Conservation (phyloP, 2,888 invertebrate genomes). For the Aricia artaxerxes region DNA sequence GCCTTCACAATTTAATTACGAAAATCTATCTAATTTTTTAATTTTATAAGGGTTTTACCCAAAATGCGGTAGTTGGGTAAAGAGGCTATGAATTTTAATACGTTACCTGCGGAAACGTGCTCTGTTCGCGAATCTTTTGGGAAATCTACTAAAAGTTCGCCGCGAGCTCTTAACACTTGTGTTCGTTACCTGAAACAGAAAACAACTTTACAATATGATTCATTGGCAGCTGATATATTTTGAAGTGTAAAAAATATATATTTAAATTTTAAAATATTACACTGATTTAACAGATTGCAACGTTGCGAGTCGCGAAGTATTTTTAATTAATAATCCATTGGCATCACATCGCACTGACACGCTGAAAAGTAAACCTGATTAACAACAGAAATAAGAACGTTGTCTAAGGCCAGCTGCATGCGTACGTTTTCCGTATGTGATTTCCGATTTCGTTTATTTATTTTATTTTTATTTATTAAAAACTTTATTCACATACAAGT, state of each 20-base stretch:
- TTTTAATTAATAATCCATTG: too few relatives aligned
- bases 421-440: too few relatives aligned
- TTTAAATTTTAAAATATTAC: background rate
- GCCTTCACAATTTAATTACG: background rate
- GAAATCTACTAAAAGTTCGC: conserved; percentile 1
- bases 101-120: background rate
- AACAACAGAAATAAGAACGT: too few relatives aligned
- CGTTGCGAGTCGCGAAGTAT: background rate
- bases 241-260: background rate
- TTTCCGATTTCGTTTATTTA: too few relatives aligned
- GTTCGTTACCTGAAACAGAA: conserved; percentile 13
- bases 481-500: too few relatives aligned
- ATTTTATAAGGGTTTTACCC: background rate
- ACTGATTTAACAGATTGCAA: background rate
- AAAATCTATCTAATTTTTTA: background rate
- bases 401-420: too few relatives aligned
- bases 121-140: background rate
- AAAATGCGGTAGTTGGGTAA: background rate
- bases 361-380: too few relatives aligned
- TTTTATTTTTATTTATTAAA: too few relatives aligned
- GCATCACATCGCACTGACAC: too few relatives aligned
- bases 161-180: conserved; percentile 9
- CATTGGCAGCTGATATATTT: background rate
- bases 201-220: background rate
- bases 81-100: conserved; percentile 13